Conservation (phyloP, 2,797 vertebrate species). For the Triplophysa yarkandensis region DNA sequence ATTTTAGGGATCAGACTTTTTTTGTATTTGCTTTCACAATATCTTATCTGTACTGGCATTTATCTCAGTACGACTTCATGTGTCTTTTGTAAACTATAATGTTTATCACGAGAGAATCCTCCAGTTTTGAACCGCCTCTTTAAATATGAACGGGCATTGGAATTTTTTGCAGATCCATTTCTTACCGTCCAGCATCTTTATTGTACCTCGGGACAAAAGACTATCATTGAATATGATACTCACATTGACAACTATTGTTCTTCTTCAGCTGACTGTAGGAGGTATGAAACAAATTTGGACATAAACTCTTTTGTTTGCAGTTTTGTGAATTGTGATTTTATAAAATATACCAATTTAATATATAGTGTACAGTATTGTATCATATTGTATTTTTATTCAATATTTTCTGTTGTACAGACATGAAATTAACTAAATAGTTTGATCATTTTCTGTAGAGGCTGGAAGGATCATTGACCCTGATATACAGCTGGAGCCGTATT, state of each 20-base stretch:
- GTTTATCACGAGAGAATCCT: too few species aligned
- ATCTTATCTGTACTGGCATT: not conserved
- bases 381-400: too few species aligned
- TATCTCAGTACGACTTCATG: not conserved
- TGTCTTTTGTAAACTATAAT: not conserved
- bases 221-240: not conserved
- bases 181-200: not conserved
- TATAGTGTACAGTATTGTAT: too few species aligned
- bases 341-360: too few species aligned
- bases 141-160: not conserved
- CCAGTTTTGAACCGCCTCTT: not conserved
- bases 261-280: slow-evolving; percentile 13
- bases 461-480: not conserved
- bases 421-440: too few species aligned
- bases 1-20: too few species aligned
- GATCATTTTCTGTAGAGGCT: not conserved
- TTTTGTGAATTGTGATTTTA: too few species aligned
- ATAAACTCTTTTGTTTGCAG: too few species aligned
- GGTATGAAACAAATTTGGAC: not conserved
- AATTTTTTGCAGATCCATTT: not conserved
- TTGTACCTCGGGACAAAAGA: not conserved
- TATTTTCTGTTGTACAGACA: too few species aligned
- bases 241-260: not conserved
- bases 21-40: too few species aligned
- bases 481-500: slow-evolving; percentile 55